Conservation (phyloP, 2,113 vertebrate species). For the Aplodontia rufa region DNA sequence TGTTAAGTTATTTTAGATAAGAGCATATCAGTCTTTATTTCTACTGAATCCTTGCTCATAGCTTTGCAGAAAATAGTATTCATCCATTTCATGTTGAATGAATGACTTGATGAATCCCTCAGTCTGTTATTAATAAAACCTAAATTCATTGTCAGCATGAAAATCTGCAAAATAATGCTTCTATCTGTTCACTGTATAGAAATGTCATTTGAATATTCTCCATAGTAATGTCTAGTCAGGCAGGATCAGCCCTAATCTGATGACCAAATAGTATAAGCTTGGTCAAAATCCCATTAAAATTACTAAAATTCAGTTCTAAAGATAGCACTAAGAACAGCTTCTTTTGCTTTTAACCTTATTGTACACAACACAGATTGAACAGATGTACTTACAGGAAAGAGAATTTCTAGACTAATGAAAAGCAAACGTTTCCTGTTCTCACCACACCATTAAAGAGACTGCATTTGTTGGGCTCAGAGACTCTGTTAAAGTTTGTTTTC, state of each 20-base stretch:
- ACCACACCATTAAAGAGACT: background rate
- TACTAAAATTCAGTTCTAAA: background rate
- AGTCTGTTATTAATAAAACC: background rate
- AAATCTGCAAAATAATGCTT: background rate
- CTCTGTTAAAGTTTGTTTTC: background rate
- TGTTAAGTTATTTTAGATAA: constrained; percentile 11
- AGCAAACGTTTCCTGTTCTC: background rate
- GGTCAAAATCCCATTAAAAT: background rate
- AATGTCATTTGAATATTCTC: background rate
- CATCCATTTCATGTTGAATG: background rate
- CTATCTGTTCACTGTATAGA: background rate
- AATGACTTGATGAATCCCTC: background rate
- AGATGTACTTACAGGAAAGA: background rate
- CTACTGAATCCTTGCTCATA: background rate
- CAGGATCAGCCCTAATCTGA: background rate
- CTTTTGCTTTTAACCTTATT: constrained; percentile 9
- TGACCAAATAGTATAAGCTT: background rate
- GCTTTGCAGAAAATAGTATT: background rate
- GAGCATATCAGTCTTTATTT: background rate
- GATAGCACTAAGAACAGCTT: background rate
- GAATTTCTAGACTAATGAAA: background rate
- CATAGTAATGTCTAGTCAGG: background rate
- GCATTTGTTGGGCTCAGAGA: background rate
- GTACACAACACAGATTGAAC: background rate
- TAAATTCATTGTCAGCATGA: background rate